phyloP scores from a whole-genome alignment of 2,113 vertebrate genomes.

The Charina bottae region DNA sequence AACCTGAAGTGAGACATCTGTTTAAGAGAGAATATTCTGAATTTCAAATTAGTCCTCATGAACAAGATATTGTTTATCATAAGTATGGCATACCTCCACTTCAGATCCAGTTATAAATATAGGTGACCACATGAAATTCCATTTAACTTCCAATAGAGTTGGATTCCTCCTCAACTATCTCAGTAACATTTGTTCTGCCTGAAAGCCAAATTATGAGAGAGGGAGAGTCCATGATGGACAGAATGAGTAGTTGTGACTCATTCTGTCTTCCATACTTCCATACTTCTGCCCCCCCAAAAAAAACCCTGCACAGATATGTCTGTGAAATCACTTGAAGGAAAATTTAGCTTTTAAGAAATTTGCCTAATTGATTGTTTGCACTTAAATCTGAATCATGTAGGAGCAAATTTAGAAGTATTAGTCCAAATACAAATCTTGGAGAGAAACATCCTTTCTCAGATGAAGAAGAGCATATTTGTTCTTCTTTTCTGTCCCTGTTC shows the following conservation, averaged over 20 bases:
- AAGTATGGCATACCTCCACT: conserved; percentile 42
- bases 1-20: neutral
- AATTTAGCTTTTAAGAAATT: neutral
- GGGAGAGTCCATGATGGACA: neutral
- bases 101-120: conserved; percentile 1
- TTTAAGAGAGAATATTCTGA: neutral
- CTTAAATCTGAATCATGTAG: neutral
- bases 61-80: conserved; percentile 30
- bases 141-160: neutral
- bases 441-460: neutral
- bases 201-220: neutral
- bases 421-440: neutral
- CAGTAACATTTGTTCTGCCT: neutral
- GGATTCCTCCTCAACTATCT: neutral
- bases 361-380: neutral
- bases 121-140: neutral
- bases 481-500: neutral
- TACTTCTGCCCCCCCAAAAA: neutral
- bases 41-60: conserved; percentile 11
- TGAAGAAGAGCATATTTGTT: neutral
- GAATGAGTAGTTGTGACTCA: neutral
- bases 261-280: no score
- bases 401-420: neutral
- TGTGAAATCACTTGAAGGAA: neutral
- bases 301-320: neutral